These are phyloP conservation scores for Drosophila putrida DNA, from an alignment of 2,888 invertebrate genomes.

Conservation along the genomic window DNA sequence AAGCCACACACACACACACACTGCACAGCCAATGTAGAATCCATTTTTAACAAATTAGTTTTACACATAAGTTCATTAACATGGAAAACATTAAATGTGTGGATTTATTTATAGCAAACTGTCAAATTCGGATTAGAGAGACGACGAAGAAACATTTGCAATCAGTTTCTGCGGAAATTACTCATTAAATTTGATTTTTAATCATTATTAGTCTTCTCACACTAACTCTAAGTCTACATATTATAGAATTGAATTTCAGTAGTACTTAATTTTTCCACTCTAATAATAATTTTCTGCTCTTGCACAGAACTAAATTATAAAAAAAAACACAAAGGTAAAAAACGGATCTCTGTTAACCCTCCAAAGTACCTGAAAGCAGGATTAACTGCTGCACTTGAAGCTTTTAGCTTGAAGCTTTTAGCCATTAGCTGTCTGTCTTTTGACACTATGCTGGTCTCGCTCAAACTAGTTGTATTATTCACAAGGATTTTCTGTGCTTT, in stretches of 20 bases:
- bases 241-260: too few species aligned
- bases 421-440: background rate
- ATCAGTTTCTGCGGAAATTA: background rate
- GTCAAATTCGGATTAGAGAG: conserved; percentile 6
- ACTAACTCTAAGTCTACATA: background rate
- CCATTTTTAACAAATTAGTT: conserved; percentile 21
- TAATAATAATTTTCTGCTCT: background rate
- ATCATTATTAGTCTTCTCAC: background rate
- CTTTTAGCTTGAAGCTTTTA: conserved; percentile 1
- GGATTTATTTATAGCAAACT: conserved; percentile 33
- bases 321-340: background rate
- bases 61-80: conserved; percentile 45
- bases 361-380: background rate
- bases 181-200: background rate
- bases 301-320: too few species aligned
- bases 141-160: conserved; percentile 18
- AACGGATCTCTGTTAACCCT: background rate
- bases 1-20: conserved; percentile 19
- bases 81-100: conserved; percentile 17
- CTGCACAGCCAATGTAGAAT: background rate
- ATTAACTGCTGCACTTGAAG: conserved; percentile 7
- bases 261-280: background rate
- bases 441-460: background rate
- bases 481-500: conserved; percentile 18
- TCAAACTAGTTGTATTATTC: conserved; percentile 10